Conservation (phyloP, 1,140 invertebrate species). For the Euborellia annulipes region DNA sequence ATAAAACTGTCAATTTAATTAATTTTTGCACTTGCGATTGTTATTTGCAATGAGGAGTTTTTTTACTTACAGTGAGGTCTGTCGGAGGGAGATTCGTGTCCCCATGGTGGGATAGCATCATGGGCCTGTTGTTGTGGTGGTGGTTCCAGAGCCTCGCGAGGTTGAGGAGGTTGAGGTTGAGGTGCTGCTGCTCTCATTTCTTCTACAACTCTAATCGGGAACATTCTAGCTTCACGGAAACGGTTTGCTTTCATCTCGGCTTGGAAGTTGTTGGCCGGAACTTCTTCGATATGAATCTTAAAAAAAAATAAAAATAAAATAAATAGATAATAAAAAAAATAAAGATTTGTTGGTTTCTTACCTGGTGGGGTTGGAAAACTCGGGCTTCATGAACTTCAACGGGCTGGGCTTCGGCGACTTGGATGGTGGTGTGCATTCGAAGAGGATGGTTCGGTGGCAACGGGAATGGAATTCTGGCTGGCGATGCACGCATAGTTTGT, state of each 20-base stretch:
- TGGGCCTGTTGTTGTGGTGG: conserved; percentile 13
- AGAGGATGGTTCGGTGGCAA: conserved; percentile 5
- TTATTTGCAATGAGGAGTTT: too few species aligned
- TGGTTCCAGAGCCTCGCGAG: neutral
- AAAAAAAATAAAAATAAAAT: conserved; percentile 25
- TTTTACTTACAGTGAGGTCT: conserved; percentile 21
- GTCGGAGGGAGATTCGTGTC: too few species aligned
- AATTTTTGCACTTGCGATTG: too few species aligned
- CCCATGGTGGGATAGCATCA: conserved; percentile 22
- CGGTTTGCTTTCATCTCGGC: conserved; percentile 28
- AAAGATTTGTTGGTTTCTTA: conserved; percentile 11
- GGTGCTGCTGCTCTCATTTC: conserved; percentile 24
- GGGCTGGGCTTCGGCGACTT: conserved; percentile 16
- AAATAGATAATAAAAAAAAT: conserved; percentile 17
- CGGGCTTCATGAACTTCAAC: conserved; percentile 18
- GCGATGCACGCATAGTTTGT: conserved; percentile 18
- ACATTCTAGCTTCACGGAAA: conserved; percentile 22
- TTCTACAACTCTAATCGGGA: conserved; percentile 20
- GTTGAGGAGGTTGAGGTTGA: neutral
- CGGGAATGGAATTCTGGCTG: conserved; percentile 8
- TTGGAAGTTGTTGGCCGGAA: conserved; percentile 26
- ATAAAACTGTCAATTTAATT: too few species aligned
- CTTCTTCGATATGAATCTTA: conserved; percentile 25
- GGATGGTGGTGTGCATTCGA: conserved; percentile 13
- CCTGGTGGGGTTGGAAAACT: conserved; percentile 20